Evolutionary conservation across 2,888 invertebrate genomes (phyloP).

Genomic region (Omphaloscelis lunosa): DNA sequence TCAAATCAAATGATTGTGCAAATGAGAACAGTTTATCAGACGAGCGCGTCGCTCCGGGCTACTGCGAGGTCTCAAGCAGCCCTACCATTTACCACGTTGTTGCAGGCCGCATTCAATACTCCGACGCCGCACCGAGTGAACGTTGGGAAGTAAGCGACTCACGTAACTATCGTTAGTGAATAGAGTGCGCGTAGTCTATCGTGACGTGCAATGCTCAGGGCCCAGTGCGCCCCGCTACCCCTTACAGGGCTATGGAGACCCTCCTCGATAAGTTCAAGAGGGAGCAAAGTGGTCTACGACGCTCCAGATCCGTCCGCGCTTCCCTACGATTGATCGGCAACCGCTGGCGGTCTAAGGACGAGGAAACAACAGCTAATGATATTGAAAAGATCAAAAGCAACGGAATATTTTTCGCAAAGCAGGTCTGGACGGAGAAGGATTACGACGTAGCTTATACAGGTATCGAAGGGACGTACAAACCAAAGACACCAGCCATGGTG

Average conservation of each 20-base stretch:
- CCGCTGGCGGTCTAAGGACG: constrained; percentile 90
- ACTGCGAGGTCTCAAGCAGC: constrained; percentile 78
- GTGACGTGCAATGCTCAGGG: constrained; percentile 88
- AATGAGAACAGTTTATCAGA: constrained; percentile 86
- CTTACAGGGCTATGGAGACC: constrained; percentile 89
- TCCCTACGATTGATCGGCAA: constrained; percentile 92
- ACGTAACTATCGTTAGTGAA: constrained; percentile 88
- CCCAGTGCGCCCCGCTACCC: constrained; percentile 83
- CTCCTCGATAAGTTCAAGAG: constrained; percentile 89
- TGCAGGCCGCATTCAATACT: constrained; percentile 84
- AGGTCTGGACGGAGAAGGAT: constrained; percentile 86
- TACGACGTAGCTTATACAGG: constrained; percentile 86
- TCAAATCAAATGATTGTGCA: constrained; percentile 87
- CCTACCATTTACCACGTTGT: constrained; percentile 82
- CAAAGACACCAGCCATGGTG: constrained; percentile 87
- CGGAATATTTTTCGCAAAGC: constrained; percentile 82
- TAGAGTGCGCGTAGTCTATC: constrained; percentile 88
- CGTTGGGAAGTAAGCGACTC: constrained; percentile 86
- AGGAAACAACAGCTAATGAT: constrained; percentile 77
- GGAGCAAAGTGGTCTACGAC: constrained; percentile 89
- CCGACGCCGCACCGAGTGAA: constrained; percentile 87
- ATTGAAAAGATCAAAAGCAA: constrained; percentile 81
- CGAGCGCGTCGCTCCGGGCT: constrained; percentile 75
- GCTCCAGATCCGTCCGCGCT: constrained; percentile 93
- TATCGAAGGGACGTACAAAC: constrained; percentile 87